Evolutionary conservation across 2,113 vertebrate genomes (phyloP).

Genomic region (Aphyosemion australe): DNA sequence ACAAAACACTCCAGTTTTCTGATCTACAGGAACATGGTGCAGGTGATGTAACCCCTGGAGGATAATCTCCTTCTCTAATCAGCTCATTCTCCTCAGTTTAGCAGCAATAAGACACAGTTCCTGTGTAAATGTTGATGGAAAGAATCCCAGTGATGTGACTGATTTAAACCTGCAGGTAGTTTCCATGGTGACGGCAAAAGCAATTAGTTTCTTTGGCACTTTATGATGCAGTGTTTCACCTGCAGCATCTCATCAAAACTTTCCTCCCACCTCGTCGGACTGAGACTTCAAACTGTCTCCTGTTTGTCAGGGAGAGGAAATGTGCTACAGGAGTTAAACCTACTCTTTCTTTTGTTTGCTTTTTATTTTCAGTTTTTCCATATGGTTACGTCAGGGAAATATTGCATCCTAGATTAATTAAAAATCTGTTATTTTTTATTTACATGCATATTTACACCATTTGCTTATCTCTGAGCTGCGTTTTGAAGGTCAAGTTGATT

Average conservation of each 20-base stretch:
- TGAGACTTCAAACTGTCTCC: slow-evolving; percentile 32
- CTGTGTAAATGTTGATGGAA: slow-evolving; percentile 68
- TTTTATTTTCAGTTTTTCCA: not conserved
- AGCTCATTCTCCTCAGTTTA: slow-evolving; percentile 31
- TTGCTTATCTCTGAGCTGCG: slow-evolving; percentile 13
- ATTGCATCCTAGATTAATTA: not conserved
- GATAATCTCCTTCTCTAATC: slow-evolving; percentile 8
- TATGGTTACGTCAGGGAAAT: not conserved
- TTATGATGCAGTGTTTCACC: slow-evolving; percentile 39
- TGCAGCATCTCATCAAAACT: slow-evolving; percentile 38
- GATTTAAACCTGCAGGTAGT: slow-evolving; percentile 61
- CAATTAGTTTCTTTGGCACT: slow-evolving; percentile 60
- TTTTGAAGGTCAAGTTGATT: slow-evolving; percentile 26
- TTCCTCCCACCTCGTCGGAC: slow-evolving; percentile 27
- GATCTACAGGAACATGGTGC: no score
- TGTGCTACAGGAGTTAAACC: slow-evolving; percentile 22
- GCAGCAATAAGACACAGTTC: slow-evolving; percentile 50
- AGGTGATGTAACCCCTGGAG: not conserved
- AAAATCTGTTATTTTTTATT: not conserved
- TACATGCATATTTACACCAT: not conserved
- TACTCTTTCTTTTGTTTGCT: not conserved
- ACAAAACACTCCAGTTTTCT: no score
- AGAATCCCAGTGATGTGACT: slow-evolving; percentile 48
- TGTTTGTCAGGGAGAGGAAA: slow-evolving; percentile 24
- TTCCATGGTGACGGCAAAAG: slow-evolving; percentile 68